A percentile compares a stretch with the other conserved stretches of the same genome.
Evolutionary conservation across 2,797 vertebrate genomes (phyloP).

Genomic region (Erethizon dorsatum): DNA sequence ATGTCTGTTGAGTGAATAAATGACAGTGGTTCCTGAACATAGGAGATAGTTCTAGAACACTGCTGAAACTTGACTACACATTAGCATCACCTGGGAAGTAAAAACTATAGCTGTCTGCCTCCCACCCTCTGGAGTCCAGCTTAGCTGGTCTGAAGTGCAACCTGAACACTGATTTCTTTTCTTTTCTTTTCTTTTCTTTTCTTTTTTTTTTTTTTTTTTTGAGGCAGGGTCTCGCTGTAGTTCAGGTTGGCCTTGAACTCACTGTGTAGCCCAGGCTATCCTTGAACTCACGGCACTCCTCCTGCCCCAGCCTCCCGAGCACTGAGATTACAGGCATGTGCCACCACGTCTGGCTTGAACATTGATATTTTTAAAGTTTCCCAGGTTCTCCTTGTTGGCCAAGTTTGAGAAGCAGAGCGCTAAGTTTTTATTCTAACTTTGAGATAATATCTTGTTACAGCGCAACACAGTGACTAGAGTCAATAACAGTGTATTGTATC

Average conservation of each 20-base stretch:
- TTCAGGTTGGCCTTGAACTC: background rate
- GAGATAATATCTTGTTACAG: background rate
- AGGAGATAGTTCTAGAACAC: background rate
- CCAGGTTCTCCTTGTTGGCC: background rate
- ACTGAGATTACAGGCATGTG: background rate
- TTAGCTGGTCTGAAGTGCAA: background rate
- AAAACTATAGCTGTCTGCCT: background rate
- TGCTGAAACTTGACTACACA: background rate
- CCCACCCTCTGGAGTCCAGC: background rate
- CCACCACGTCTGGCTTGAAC: background rate
- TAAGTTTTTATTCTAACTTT: background rate
- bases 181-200: no score
- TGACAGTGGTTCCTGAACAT: background rate
- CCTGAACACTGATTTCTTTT: background rate
- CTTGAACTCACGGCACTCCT: background rate
- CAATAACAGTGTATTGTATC: no score
- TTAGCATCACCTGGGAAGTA: background rate
- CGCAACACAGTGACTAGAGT: no score
- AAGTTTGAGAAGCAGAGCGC: background rate
- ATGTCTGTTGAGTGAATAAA: background rate
- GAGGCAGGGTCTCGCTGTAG: background rate
- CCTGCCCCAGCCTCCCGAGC: background rate
- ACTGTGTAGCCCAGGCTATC: background rate
- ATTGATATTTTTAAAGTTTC: background rate
- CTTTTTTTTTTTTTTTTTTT: background rate